Base-by-base conservation (phyloP, 2,888 invertebrate species). In the Tetropium fuscum region DNA sequence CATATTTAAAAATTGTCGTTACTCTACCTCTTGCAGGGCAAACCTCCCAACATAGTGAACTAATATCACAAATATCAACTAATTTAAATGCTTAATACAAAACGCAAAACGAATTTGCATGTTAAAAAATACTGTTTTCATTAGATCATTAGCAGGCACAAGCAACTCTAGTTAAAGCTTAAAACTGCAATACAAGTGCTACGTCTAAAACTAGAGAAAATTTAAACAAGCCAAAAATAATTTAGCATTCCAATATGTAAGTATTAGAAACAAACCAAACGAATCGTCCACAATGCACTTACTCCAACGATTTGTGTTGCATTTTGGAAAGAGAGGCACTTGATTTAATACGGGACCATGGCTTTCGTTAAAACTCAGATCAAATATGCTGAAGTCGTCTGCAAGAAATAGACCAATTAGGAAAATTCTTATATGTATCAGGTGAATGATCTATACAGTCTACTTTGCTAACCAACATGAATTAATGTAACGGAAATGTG, bases 281-380 rank as follows among this genome's bases (percentile, higher is more conserved):
- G 25, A 36, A 48, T 41, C 36, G 45, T 30, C 25, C 22, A n/a
- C 18, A 27, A 18, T 20, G 58, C 65, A 81, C 81, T 81, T 81
- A 80, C 81, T 78, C 78, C 79, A 79, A 66, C 78, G 74, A 70
- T 79, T 78, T 45, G 66, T 64, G 65, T 69, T 78, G 71, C 78
- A 80, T 75, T 77, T 80, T 64, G 81, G 81, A 70, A 81, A 81
- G 53, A 81, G 73, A 66, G 80, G 77, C 70, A 79, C 77, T 72
- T 78, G 74, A 68, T 81, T 80, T 66, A 79, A 74, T 58, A 77
- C 72, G 47, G 80, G 80, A 64, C 80, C 80, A 62, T 64, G 66
- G 57, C 73, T 76, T 60, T 66, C 66, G 13, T 76, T 76, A 74
- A 79, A 81, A 63, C 75, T 74, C 73, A 80, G 74, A 74, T 81